Conservation (phyloP, 2,888 invertebrate species). For the Eilema griseolum region DNA sequence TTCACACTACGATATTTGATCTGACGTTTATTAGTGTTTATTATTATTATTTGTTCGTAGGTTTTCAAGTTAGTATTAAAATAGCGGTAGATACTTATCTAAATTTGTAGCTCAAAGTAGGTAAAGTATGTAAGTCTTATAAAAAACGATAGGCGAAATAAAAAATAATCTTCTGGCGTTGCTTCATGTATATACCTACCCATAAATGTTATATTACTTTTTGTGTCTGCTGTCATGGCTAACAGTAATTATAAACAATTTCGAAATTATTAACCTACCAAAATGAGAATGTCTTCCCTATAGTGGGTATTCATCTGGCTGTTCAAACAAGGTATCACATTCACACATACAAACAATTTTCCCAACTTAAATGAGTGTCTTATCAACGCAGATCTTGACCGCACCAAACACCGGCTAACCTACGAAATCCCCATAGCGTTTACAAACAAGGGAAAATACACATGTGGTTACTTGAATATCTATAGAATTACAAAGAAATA, state of each 20-base stretch:
- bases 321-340: slow-evolving; percentile 14
- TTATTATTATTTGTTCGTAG: slow-evolving; percentile 7
- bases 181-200: too few species aligned
- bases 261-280: not conserved
- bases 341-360: slow-evolving; percentile 47
- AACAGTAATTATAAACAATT: not conserved
- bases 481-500: too few species aligned
- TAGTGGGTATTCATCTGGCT: slow-evolving; percentile 24
- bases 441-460: slow-evolving; percentile 32
- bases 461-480: slow-evolving; percentile 12
- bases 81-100: not conserved
- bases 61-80: slow-evolving; percentile 5
- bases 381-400: slow-evolving; percentile 53
- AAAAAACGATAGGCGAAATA: not conserved
- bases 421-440: slow-evolving; percentile 46
- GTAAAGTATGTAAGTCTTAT: not conserved
- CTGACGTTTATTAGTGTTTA: slow-evolving; percentile 21
- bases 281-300: not conserved
- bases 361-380: slow-evolving; percentile 53
- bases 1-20: slow-evolving; percentile 2
- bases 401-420: slow-evolving; percentile 45
- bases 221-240: too few species aligned
- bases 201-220: too few species aligned
- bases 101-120: not conserved
- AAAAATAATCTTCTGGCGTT: not conserved